These are phyloP conservation scores for Homarus gammarus DNA, from an alignment of 2,888 invertebrate genomes.

Conservation along the genomic window DNA sequence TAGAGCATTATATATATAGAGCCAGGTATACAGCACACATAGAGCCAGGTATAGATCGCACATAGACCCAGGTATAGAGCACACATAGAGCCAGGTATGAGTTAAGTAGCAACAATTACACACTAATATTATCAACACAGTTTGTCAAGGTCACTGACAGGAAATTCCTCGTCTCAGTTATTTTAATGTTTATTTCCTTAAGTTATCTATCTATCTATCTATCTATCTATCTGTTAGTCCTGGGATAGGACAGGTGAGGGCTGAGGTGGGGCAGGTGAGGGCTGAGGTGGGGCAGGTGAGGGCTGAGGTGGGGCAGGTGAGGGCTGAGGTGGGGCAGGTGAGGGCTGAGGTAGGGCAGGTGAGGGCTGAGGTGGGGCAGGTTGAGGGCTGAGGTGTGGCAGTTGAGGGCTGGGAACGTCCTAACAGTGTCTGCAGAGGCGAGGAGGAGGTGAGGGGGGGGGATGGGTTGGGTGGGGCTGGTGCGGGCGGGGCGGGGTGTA, in stretches of 20 bases:
- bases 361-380: background rate
- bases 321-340: background rate
- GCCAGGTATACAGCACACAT: too few relatives aligned
- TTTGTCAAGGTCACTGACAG: too few relatives aligned
- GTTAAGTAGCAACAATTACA: too few relatives aligned
- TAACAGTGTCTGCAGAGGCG: slow-evolving; percentile 25
- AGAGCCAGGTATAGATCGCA: too few relatives aligned
- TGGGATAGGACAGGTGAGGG: background rate
- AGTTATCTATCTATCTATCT: too few relatives aligned
- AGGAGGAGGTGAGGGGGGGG: background rate
- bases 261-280: background rate
- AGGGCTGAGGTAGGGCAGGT: background rate
- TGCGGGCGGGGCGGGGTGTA: background rate
- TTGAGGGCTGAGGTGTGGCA: background rate
- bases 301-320: background rate
- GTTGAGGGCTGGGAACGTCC: background rate
- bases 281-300: background rate
- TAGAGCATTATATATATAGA: too few relatives aligned
- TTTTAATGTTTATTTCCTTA: too few relatives aligned
- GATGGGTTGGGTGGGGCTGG: background rate
- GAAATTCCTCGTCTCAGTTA: too few relatives aligned
- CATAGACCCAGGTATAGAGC: too few relatives aligned
- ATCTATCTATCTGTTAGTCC: too few relatives aligned
- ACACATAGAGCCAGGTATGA: too few relatives aligned
- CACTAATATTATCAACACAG: too few relatives aligned